Evolutionary conservation across 2,888 invertebrate genomes (phyloP).

Genomic region (Eupithecia abbreviata): DNA sequence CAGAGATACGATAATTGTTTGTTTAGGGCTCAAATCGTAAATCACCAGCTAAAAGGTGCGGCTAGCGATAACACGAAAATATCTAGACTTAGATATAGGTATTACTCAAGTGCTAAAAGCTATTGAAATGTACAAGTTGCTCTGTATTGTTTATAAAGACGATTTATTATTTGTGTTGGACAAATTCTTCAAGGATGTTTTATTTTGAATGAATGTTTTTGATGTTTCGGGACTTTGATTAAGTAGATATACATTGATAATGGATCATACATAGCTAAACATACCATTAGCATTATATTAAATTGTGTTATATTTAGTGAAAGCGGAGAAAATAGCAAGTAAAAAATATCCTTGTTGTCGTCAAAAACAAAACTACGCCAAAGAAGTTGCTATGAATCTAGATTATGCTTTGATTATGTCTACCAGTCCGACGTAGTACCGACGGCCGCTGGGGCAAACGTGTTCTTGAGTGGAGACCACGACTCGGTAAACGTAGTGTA

Average conservation of each 20-base stretch:
- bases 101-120: conserved; percentile 68
- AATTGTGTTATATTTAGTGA: background rate
- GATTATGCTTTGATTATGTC: background rate
- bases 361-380: background rate
- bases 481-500: too few species aligned
- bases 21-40: conserved; percentile 42
- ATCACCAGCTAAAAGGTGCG: conserved; percentile 45
- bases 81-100: conserved; percentile 33
- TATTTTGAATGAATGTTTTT: conserved; percentile 24
- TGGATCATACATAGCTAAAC: background rate
- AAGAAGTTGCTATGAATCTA: background rate
- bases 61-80: conserved; percentile 48
- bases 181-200: conserved; percentile 65
- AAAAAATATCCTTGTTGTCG: background rate
- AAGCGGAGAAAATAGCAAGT: background rate
- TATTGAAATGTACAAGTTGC: conserved; percentile 51
- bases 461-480: too few species aligned
- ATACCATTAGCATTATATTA: background rate
- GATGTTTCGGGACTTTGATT: background rate
- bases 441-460: too few species aligned
- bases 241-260: background rate
- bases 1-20: conserved; percentile 43
- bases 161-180: conserved; percentile 62
- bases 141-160: conserved; percentile 54
- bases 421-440: too few species aligned